Evolutionary conservation across 2,797 vertebrate species (phyloP).

Genomic region (Allobates femoralis): DNA sequence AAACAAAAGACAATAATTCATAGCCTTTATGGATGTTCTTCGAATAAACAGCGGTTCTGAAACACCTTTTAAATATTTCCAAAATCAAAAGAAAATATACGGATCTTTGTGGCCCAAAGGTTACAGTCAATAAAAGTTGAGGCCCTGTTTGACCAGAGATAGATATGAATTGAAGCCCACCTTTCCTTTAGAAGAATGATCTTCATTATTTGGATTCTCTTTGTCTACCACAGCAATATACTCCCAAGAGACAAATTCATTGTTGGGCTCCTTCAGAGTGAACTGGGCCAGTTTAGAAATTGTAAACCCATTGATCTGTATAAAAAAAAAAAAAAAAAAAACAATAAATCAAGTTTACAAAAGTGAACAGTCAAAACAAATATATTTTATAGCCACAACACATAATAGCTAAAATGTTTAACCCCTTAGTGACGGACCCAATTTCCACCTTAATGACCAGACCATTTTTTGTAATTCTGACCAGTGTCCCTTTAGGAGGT

Average conservation of each 20-base stretch:
- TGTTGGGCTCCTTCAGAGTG: conserved; percentile 79
- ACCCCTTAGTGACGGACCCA: too few relatives aligned
- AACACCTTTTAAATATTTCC: too few relatives aligned
- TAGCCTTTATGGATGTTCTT: too few relatives aligned
- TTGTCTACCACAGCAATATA: conserved; percentile 72
- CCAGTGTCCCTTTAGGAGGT: too few relatives aligned
- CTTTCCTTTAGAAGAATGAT: conserved; percentile 77
- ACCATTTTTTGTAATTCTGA: too few relatives aligned
- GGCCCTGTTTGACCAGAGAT: too few relatives aligned
- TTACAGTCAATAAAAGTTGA: too few relatives aligned
- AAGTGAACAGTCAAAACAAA: not conserved
- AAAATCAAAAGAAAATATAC: too few relatives aligned
- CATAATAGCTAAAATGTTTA: not conserved
- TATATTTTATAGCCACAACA: not conserved
- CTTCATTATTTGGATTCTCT: conserved; percentile 69
- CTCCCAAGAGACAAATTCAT: conserved; percentile 81
- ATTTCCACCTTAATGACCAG: too few relatives aligned
- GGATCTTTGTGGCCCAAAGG: too few relatives aligned
- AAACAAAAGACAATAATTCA: too few relatives aligned
- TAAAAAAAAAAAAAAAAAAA: conserved; percentile 8
- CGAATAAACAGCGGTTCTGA: too few relatives aligned
- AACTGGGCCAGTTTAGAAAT: conserved; percentile 82
- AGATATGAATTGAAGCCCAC: conserved; percentile 69
- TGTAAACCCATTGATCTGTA: conserved; percentile 85
- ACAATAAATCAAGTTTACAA: not conserved